Base-by-base conservation (phyloP, 2,113 vertebrate species). In the Phalacrocorax carbo region DNA sequence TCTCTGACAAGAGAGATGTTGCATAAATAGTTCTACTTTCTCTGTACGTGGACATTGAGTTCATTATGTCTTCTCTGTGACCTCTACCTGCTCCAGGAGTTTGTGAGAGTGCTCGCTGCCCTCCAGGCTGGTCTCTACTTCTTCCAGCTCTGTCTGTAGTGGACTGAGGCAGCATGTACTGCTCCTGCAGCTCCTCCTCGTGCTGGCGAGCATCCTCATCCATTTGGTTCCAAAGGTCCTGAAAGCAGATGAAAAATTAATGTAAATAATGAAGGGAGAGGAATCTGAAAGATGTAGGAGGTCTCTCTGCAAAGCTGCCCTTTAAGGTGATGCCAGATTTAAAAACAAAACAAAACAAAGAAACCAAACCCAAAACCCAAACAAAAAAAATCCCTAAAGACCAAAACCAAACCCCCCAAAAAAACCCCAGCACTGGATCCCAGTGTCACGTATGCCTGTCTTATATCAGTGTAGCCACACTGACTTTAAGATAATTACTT, bases 181-280 rank as follows among this genome's bases (percentile, higher is more conserved):
- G 93, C 92, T 99, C 98, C 95, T 98, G 98, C 22, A 98, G 96
- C 77, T 93, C 97, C 93, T 98, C 96, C 15, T 98, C 70, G 0
- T 98, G 98, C 64, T 97, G 97, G 34, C 51, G 44, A 46, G 96
- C 90, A 9, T 98, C 98, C 70, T 98, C 97, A 4, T 98, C 98
- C 97, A 86, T 98, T 96, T 99, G 97, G 40, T 96, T 92, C 86
- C 93, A 86, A 87, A 98, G 93, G 42, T 98, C 98, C 98, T 98
- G 95, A 32, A 46, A 65, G 42, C 46, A 80, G 40, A 71, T 91
- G 73, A 75, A 71, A 55, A 34, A 70, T 70, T 27, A 15, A 66
- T 34, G 26, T 72, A 55, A 82, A 61, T 80, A 90, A 66, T 16
- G 62, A 46, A 44, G 23, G 27, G 38, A 87, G 51, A 91, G 62